Base-by-base conservation (phyloP, 2,113 vertebrate species). In the Microtus ochrogaster region DNA sequence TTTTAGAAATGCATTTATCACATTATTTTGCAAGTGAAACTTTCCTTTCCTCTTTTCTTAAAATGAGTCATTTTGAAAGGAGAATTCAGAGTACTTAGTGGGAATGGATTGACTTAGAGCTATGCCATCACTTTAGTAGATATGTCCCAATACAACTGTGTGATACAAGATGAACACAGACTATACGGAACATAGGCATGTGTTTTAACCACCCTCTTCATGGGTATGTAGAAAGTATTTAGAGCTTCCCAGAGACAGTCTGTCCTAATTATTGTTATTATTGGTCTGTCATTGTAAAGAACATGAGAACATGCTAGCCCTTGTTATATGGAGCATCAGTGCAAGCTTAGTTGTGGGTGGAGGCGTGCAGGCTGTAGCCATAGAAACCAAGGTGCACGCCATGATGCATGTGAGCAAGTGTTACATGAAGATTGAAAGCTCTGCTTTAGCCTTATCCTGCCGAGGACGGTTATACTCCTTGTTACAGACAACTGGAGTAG, bases 201-300 rank as follows among this genome's bases (percentile, higher is more conserved):
- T 63, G 3, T 55, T 91, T 33, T 66, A 78, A 55, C 72, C 19
- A 72, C 13, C 26, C n/a, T 91, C 22, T 44, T 89, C 16, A 72
- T 76, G 72, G 82, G 4, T 77, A 41, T 76, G 41, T 70, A 82
- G 44, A 92, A 82, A 74, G 79, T 91, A 90, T 82, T 78, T 90
- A 82, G 41, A 61, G 49, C 36, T 78, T 95, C 21, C 52, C 16
- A 72, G 84, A 82, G 24, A 92, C 36, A 47, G 19, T 21, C 82
- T 81, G 8, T 44, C 7, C 10, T 58, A 55, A 14, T 26, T 82
- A 39, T 58, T 81, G 52, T 81, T 79, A 5, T 79, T 79, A 19
- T 77, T 36, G 66, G 83, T 76, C 10, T 89, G 8, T 68, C 58
- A 55, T 55, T 77, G 3, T 19, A 55, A 30, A 95, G 72, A 84